phyloP scores from a whole-genome alignment of 2,113 vertebrate genomes.

The Scortum barcoo region DNA sequence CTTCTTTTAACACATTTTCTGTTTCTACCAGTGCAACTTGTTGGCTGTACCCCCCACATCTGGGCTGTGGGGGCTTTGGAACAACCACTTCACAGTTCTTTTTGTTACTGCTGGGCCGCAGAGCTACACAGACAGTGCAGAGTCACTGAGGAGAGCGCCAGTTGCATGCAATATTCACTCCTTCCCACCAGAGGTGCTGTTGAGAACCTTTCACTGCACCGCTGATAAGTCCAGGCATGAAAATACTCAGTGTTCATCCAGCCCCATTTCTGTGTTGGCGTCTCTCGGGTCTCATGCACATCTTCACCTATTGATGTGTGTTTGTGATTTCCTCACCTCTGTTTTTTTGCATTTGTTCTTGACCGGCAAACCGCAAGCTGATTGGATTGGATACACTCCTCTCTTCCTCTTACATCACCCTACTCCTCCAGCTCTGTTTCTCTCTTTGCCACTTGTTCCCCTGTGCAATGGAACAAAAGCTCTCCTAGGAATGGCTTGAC shows the following conservation, averaged over 20 bases:
- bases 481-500: slow-evolving; percentile 80
- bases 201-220: slow-evolving; percentile 71
- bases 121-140: slow-evolving; percentile 71
- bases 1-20: slow-evolving; percentile 82
- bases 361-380: slow-evolving; percentile 60
- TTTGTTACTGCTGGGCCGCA: slow-evolving; percentile 64
- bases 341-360: slow-evolving; percentile 73
- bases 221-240: slow-evolving; percentile 77
- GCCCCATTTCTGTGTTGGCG: slow-evolving; percentile 68
- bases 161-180: slow-evolving; percentile 81
- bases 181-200: slow-evolving; percentile 69
- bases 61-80: slow-evolving; percentile 68
- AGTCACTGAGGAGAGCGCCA: slow-evolving; percentile 67
- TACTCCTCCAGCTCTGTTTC: slow-evolving; percentile 57
- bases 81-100: slow-evolving; percentile 74
- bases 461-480: slow-evolving; percentile 75
- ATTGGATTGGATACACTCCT: slow-evolving; percentile 66
- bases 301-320: slow-evolving; percentile 73
- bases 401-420: slow-evolving; percentile 63
- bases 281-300: slow-evolving; percentile 66
- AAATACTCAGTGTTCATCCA: slow-evolving; percentile 63
- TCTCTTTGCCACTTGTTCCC: slow-evolving; percentile 68
- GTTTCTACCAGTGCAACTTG: slow-evolving; percentile 82
- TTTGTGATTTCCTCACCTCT: slow-evolving; percentile 67
- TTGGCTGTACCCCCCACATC: slow-evolving; percentile 75